Evolutionary conservation across 2,113 vertebrate genomes (phyloP), one percentile per base, ranked within the genome.

Genomic region (Podocnemis expansa): DNA sequence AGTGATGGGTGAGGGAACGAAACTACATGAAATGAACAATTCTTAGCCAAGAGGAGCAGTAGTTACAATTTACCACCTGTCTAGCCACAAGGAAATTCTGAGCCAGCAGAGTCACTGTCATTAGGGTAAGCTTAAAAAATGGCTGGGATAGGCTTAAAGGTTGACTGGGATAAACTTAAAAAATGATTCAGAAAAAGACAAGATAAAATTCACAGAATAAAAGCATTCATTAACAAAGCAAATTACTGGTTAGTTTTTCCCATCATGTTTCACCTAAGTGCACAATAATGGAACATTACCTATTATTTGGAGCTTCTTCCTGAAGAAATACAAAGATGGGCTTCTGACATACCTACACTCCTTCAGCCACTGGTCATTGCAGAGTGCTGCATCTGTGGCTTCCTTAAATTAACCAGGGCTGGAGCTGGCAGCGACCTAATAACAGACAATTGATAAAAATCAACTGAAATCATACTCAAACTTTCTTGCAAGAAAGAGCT

Each of bases 21-120:
- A 12, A 70, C 1, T 67, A 27, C n/a, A 93, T 88, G 85, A 73
- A 11, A 75, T 2, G 89, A 41, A 24, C 2, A 58, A 12, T 29
- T 2, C 38, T 41, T 63, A 82, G 78, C 2, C 4, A 84, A 8
- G 31, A 80, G 49, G 8, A 91, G 6, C 1, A 0, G 41, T 2
- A 76, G 25, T 76, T 80, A 80, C 41, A 76, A 7, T 60, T 94
- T 83, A 70, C 9, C 43, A 78, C 3, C 4, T 79, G 3, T 45
- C 41, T 8, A 25, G 27, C 55, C 41, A 8, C 1, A 54, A 70
- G 82, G 88, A 87, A 81, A 76, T 52, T 10, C 10, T 83, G 45
- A 60, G 67, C 63, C 21, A 52, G 17, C 29, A 70, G 58, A 93
- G 10, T 47, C 25, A 5, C 38, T 81, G 49, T 3, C 1, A n/a